phyloP scores from a whole-genome alignment of 1,140 invertebrate genomes.

The Drosophila kikkawai region DNA sequence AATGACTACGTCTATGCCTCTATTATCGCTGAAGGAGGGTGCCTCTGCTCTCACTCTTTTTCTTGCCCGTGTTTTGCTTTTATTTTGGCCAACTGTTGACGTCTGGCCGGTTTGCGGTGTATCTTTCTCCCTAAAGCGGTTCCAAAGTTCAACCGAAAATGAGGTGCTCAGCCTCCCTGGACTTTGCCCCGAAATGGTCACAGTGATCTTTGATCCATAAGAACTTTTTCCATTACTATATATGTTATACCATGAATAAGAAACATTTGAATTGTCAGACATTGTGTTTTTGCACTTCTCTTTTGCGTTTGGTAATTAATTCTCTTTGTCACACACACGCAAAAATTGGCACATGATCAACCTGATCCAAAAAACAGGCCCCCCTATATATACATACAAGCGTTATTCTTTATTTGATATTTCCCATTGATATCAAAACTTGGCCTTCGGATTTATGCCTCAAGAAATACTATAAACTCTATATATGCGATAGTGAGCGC shows the following conservation, averaged over 20 bases:
- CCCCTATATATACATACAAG: constrained; percentile 23
- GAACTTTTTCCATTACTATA: constrained; percentile 45
- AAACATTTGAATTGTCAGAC: constrained; percentile 21
- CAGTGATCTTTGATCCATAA: constrained; percentile 17
- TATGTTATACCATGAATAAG: constrained; percentile 6
- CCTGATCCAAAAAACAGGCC: constrained; percentile 30
- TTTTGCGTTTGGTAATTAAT: constrained; percentile 7
- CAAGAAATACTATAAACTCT: constrained; percentile 12
- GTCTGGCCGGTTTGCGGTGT: constrained; percentile 34
- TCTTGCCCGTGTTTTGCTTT: constrained; percentile 12
- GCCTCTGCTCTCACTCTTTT: constrained; percentile 22
- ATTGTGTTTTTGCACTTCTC: constrained; percentile 20
- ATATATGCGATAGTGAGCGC: constrained; percentile 15
- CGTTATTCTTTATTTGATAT: constrained; percentile 19
- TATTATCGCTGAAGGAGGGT: constrained; percentile 46
- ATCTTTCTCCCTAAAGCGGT: constrained; percentile 20
- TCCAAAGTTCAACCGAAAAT: constrained; percentile 64
- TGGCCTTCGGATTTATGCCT: constrained; percentile 22
- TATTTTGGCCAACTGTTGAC: constrained; percentile 70
- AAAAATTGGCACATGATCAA: constrained; percentile 68
- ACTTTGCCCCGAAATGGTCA: constrained; percentile 47
- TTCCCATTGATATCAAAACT: constrained; percentile 35
- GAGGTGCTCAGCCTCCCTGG: constrained; percentile 41
- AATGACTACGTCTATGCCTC: constrained; percentile 32
- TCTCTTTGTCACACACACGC: constrained; percentile 51